Evolutionary conservation across 2,113 vertebrate species (phyloP).

Genomic region (Mola mola): DNA sequence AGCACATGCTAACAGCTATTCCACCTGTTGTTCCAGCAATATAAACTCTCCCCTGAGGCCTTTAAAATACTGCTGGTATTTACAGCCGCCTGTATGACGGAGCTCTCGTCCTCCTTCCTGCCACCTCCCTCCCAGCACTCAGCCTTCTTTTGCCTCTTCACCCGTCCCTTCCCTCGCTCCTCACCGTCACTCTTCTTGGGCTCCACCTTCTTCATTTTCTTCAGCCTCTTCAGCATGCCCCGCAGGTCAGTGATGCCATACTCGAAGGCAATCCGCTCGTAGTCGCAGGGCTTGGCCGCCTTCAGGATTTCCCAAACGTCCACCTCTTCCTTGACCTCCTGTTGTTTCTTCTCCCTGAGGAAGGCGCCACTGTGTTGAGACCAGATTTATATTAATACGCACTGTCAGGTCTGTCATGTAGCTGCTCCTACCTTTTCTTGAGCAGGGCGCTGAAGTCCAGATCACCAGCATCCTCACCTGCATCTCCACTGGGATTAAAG

Average conservation of each 20-base stretch:
- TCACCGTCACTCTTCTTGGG: constrained; percentile 88
- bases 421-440: constrained; percentile 86
- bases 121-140: constrained; percentile 9
- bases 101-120: constrained; percentile 29
- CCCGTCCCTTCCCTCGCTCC: constrained; percentile 6
- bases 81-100: constrained; percentile 28
- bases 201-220: constrained; percentile 87
- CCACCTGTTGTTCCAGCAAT: constrained; percentile 42
- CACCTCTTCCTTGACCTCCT: constrained; percentile 76
- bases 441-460: constrained; percentile 90
- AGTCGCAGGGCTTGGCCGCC: constrained; percentile 90
- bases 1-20: constrained; percentile 24
- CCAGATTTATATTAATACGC: not conserved
- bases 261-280: constrained; percentile 92
- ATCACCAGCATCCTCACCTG: constrained; percentile 83
- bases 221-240: constrained; percentile 90
- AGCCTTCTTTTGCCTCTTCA: constrained; percentile 1
- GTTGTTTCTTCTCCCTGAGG: constrained; percentile 78
- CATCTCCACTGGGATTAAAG: constrained; percentile 77
- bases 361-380: not conserved
- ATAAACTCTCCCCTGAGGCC: constrained; percentile 22
- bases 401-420: not conserved
- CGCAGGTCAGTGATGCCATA: constrained; percentile 93
- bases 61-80: constrained; percentile 39
- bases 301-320: constrained; percentile 91